These are phyloP conservation scores for Neelides sp. DNA, from an alignment of 1,140 invertebrate genomes.

Conservation along the genomic window DNA sequence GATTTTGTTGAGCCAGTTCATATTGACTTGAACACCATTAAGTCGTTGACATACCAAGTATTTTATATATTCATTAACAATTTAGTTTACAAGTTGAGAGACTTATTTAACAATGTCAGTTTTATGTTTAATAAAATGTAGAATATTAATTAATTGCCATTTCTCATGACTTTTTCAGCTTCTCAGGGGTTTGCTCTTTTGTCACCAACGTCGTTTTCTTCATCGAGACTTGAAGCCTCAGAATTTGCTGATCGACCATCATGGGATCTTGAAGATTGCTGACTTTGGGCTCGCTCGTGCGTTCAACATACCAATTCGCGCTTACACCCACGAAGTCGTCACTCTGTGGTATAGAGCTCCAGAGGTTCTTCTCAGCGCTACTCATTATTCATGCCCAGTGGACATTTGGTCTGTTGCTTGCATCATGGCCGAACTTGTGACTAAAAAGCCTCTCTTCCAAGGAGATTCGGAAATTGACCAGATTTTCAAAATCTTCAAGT, in stretches of 20 bases:
- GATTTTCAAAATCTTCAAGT: slow-evolving; percentile 81
- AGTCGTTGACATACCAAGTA: slow-evolving; percentile 52
- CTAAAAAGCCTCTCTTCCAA: slow-evolving; percentile 78
- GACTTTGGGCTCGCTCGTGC: slow-evolving; percentile 90
- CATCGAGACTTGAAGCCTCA: slow-evolving; percentile 98
- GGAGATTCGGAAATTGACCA: slow-evolving; percentile 95
- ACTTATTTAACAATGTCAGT: too few relatives aligned
- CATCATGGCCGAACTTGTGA: slow-evolving; percentile 92
- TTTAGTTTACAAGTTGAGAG: too few relatives aligned
- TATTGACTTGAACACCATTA: slow-evolving; percentile 56
- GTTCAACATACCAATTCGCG: slow-evolving; percentile 65
- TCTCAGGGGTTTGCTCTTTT: slow-evolving; percentile 83
- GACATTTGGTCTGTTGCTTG: slow-evolving; percentile 96
- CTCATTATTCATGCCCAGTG: slow-evolving; percentile 52
- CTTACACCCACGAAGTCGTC: slow-evolving; percentile 85
- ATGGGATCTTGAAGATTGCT: slow-evolving; percentile 85
- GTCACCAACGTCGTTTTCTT: slow-evolving; percentile 81
- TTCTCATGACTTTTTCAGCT: slow-evolving; percentile 61
- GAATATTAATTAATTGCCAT: too few relatives aligned
- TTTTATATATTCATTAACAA: not conserved
- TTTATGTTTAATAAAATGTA: too few relatives aligned
- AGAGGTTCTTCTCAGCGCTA: slow-evolving; percentile 78
- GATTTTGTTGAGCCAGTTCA: slow-evolving; percentile 53
- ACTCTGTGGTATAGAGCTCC: slow-evolving; percentile 93
- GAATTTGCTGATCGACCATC: slow-evolving; percentile 85